Percentiles rank a stretch among this genome's conserved stretches.
Evolutionary conservation across 2,888 invertebrate species (phyloP).

Genomic region (Troilus luridus): DNA sequence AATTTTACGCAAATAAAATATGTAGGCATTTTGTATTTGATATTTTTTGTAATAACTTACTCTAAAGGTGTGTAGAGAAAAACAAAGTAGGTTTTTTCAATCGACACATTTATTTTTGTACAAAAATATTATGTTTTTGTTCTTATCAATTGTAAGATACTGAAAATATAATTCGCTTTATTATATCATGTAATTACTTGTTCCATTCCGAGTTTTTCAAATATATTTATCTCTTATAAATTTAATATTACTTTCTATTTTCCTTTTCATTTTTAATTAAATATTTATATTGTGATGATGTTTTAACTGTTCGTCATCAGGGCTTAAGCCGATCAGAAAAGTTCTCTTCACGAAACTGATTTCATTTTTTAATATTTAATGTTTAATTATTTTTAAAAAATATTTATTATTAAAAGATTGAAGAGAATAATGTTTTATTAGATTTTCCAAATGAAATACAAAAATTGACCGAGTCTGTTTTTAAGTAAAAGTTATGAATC

Average conservation of each 20-base stretch:
- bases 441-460: not conserved
- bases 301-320: not conserved
- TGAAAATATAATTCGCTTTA: not conserved
- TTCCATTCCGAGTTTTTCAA: not conserved
- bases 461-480: slow-evolving; percentile 36
- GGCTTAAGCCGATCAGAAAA: not conserved
- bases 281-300: not conserved
- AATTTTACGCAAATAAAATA: not conserved
- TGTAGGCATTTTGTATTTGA: no score
- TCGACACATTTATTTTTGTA: no score
- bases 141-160: no score
- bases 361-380: not conserved
- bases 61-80: no score
- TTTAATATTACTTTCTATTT: not conserved
- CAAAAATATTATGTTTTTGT: no score
- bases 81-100: no score
- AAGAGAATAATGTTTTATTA: not conserved
- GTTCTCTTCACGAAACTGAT: not conserved
- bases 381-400: not conserved
- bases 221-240: not conserved
- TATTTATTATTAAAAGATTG: not conserved
- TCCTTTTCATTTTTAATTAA: no score
- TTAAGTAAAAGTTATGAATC: slow-evolving; percentile 62
- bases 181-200: not conserved
- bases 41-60: no score